Evolutionary conservation across 2,797 vertebrate species (phyloP).

Genomic region (Tolypeutes matacus): DNA sequence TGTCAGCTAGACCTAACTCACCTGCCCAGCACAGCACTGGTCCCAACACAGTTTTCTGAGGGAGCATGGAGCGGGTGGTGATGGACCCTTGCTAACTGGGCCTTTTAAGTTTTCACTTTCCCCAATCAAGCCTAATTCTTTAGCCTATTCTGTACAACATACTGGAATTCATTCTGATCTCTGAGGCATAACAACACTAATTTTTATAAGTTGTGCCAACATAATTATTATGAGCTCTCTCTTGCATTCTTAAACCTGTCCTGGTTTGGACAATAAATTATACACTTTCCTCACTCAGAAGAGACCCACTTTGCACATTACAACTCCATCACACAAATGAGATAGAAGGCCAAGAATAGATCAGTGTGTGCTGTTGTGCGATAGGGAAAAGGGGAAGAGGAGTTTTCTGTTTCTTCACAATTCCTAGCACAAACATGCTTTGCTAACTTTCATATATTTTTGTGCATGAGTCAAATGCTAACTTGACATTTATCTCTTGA

Average conservation of each 20-base stretch:
- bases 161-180: not conserved
- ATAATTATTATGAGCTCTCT: not conserved
- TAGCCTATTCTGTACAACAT: not conserved
- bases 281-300: not conserved
- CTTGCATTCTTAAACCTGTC: not conserved
- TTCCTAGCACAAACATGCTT: not conserved
- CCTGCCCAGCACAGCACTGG: not conserved
- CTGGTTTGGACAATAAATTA: not conserved
- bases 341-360: not conserved
- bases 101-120: not conserved
- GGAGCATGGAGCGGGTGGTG: not conserved
- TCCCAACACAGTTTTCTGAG: not conserved
- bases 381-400: not conserved
- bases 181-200: not conserved
- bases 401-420: not conserved
- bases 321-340: not conserved
- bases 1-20: too few species aligned
- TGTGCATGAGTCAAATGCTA: not conserved
- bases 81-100: rapidly evolving
- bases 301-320: not conserved
- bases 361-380: not conserved
- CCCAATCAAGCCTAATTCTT: not conserved
- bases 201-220: too few species aligned
- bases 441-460: not conserved
- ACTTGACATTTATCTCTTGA: not conserved